Base-by-base conservation (phyloP, 2,113 vertebrate genomes). In the Alces alces region DNA sequence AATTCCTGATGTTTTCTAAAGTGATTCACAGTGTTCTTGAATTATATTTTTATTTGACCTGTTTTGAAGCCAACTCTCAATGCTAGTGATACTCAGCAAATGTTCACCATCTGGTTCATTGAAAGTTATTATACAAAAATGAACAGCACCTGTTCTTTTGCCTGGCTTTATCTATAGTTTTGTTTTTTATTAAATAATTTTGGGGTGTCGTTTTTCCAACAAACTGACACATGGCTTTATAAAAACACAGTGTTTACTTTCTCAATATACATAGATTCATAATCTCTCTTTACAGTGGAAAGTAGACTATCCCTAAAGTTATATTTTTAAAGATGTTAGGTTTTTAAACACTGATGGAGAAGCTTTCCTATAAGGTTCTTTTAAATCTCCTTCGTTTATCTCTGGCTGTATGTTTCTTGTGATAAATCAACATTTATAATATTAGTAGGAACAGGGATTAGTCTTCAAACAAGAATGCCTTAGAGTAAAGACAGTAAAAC, bases 31-130 rank as follows among this genome's bases (percentile, higher is more conserved):
- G 25, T 91, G 0, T 92, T 76, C 70, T 91, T 92, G 17, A 86
- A 19, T 87, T 88, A 17, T 57, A 27, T 82, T 85, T 55, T 50
- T 43, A 25, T n/a, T 11, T 93, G 91, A 93, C 61, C 55, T 97
- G 25, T 88, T 91, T 52, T 0, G 9, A 55, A 98, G 96, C 92
- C 93, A 97, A 52, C 79, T 97, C 93, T 97, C 70, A 98, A 76
- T 97, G 94, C 33, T 95, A 92, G 92, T 98, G 97, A 97, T 89
- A 95, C 50, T 96, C 84, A 98, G 85, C 96, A 97, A 97, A 97
- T 98, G 96, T 82, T 97, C 58, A 96, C 92, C 97, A 98, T 98
- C 97, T 98, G 96, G 85, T 91, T 98, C 96, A 93, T 98, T 94
- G 83, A 21, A 28, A 97, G 84, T 89, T 93, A 98, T 97, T 98